Conservation (phyloP, 2,888 invertebrate genomes). For the Dynastes maya region DNA sequence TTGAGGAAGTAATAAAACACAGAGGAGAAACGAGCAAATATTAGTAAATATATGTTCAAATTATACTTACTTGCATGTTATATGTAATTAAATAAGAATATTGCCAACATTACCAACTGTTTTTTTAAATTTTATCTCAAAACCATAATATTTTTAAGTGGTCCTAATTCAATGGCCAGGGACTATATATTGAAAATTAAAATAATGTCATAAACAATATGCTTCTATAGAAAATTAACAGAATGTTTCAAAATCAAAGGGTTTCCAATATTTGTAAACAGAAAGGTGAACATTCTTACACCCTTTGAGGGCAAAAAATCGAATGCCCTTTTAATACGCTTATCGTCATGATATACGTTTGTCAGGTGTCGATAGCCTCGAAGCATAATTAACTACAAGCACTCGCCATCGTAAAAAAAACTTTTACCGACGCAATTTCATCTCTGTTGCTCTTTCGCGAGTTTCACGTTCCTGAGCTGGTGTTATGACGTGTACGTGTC, state of each 20-base stretch:
- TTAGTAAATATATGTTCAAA: too few species aligned
- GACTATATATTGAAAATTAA: too few species aligned
- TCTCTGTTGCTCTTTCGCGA: conserved; percentile 6
- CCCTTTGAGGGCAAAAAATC: conserved; percentile 49
- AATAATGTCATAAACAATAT: too few species aligned
- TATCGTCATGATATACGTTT: conserved; percentile 50
- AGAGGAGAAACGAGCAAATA: too few species aligned
- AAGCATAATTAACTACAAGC: conserved; percentile 30
- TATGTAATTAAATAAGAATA: too few species aligned
- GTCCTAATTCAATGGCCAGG: too few species aligned
- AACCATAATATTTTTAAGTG: too few species aligned
- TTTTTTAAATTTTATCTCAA: too few species aligned
- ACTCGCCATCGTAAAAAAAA: conserved; percentile 25
- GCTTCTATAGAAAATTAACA: too few species aligned
- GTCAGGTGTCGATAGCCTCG: conserved; percentile 50
- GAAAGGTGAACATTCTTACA: conserved; percentile 54
- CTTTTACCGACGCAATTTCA: background rate
- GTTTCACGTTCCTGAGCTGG: background rate
- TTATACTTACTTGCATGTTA: too few species aligned
- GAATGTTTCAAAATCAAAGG: conserved; percentile 19
- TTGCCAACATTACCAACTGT: too few species aligned
- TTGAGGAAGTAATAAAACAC: too few species aligned
- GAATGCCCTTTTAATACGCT: conserved; percentile 57
- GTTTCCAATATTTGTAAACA: conserved; percentile 58
- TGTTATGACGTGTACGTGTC: conserved; percentile 30